These are phyloP conservation scores for Tachina grossa DNA, from an alignment of 2,888 invertebrate genomes.

Conservation along the genomic window DNA sequence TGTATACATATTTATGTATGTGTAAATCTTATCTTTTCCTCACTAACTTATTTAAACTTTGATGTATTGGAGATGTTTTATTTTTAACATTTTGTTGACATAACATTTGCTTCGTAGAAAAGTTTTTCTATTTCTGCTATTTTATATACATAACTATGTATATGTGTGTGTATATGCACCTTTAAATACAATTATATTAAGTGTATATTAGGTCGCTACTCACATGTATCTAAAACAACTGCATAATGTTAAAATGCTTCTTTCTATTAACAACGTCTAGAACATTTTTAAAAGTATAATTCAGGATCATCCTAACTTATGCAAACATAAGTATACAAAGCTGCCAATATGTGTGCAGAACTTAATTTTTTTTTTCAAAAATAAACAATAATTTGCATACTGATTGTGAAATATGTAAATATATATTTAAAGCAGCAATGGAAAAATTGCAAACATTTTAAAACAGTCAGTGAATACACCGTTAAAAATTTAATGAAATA, in stretches of 20 bases:
- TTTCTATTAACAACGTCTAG: too few species aligned
- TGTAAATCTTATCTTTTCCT: constrained; percentile 29
- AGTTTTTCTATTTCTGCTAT: constrained; percentile 7
- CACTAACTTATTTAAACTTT: constrained; percentile 53
- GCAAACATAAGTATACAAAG: background rate
- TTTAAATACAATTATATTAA: background rate
- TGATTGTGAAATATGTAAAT: constrained; percentile 66
- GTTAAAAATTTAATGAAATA: background rate
- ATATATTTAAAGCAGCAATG: constrained; percentile 47
- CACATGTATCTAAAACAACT: background rate
- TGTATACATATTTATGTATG: constrained; percentile 6
- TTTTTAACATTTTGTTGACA: constrained; percentile 52
- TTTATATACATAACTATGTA: background rate
- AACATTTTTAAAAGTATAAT: too few species aligned
- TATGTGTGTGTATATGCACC: background rate
- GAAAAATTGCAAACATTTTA: background rate
- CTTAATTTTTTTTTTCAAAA: constrained; percentile 26
- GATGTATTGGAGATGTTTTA: constrained; percentile 28
- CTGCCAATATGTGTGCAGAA: constrained; percentile 20
- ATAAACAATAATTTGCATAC: constrained; percentile 65
- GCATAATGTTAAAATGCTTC: too few species aligned
- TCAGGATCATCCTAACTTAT: background rate
- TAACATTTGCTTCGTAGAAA: constrained; percentile 52
- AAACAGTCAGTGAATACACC: background rate
- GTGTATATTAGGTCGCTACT: background rate